Percentiles rank a stretch among this genome's conserved stretches.
Conservation (phyloP, 1,140 invertebrate species). For the Nephotettix cincticeps region DNA sequence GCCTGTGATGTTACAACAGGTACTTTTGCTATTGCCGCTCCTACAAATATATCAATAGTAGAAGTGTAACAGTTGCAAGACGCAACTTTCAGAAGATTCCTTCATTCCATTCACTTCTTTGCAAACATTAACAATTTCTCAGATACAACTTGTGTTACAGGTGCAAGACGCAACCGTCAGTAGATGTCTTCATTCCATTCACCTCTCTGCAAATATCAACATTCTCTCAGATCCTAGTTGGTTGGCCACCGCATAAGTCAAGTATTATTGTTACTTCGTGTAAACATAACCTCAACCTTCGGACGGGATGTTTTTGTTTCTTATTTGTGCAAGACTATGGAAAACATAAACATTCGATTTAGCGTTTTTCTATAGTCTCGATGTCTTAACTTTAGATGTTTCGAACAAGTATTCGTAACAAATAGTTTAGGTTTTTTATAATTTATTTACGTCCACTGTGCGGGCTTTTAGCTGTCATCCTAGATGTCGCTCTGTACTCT, state of each 20-base stretch:
- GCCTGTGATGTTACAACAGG: too few relatives aligned
- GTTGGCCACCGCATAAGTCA: conserved; percentile 7
- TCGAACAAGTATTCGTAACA: not conserved
- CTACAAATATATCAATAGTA: too few relatives aligned
- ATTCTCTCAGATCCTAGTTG: conserved; percentile 22
- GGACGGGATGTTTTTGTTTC: conserved; percentile 4
- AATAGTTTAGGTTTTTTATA: conserved; percentile 11
- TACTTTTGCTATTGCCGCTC: too few relatives aligned
- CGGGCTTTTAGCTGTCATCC: not conserved
- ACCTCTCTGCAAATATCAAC: conserved; percentile 16
- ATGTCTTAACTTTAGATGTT: conserved; percentile 18
- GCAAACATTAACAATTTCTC: too few relatives aligned
- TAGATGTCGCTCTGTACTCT: not conserved
- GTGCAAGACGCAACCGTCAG: conserved; percentile 31
- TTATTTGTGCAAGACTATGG: conserved; percentile 15
- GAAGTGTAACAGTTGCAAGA: too few relatives aligned
- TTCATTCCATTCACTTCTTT: too few relatives aligned
- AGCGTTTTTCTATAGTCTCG: conserved; percentile 8
- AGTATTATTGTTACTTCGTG: conserved; percentile 6
- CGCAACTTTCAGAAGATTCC: too few relatives aligned
- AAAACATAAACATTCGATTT: not conserved
- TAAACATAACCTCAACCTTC: not conserved
- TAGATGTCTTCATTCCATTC: conserved; percentile 12
- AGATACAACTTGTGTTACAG: too few relatives aligned
- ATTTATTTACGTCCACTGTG: not conserved